phyloP scores from a whole-genome alignment of 2,888 invertebrate genomes.

The Drosophila barbarae region DNA sequence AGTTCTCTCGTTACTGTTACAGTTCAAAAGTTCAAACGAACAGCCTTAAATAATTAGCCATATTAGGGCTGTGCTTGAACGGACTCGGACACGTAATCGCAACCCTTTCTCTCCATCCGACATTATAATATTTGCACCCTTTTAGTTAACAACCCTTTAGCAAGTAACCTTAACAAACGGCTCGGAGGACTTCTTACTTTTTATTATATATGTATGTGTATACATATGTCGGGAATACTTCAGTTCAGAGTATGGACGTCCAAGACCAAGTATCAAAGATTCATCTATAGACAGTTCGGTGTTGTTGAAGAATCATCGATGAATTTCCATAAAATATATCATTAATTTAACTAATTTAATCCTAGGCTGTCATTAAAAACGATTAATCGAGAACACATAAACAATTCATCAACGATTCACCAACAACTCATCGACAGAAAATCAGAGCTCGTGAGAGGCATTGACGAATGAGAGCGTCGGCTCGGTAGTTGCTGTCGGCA shows the following conservation, averaged over 20 bases:
- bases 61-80: conserved; percentile 48
- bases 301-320: no score
- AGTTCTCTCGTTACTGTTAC: conserved; percentile 26
- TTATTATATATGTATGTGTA: background rate
- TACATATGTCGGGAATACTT: background rate
- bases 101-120: conserved; percentile 29
- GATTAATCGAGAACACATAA: no score
- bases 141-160: conserved; percentile 45
- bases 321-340: no score
- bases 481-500: no score
- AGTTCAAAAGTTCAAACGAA: conserved; percentile 61
- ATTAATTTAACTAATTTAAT: no score
- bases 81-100: conserved; percentile 18
- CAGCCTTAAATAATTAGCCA: conserved; percentile 65
- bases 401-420: no score
- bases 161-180: conserved; percentile 49
- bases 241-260: background rate
- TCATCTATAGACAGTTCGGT: no score
- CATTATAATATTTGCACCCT: conserved; percentile 18
- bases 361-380: no score
- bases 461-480: no score
- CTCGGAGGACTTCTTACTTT: conserved; percentile 3
- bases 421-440: no score
- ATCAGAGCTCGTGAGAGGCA: no score
- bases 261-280: no score